Conservation (phyloP, 1,140 invertebrate genomes). For the Sinonovacula constricta region DNA sequence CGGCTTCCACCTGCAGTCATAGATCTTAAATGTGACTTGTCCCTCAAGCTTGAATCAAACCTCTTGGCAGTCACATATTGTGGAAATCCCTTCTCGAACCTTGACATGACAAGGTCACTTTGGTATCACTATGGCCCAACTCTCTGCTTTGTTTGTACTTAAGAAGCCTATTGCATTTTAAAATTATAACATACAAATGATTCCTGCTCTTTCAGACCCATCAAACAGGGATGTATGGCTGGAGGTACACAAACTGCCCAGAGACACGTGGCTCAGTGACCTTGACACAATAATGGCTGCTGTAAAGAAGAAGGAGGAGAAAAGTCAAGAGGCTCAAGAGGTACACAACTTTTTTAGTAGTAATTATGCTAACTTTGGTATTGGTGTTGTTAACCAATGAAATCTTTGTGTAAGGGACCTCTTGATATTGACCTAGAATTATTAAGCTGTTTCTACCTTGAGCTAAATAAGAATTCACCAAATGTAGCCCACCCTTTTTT, state of each 20-base stretch:
- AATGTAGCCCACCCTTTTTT: no score
- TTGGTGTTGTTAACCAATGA: no score
- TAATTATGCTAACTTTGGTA: no score
- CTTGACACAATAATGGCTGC: constrained; percentile 62
- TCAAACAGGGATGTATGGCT: constrained; percentile 67
- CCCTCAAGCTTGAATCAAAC: no score
- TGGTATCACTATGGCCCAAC: background rate
- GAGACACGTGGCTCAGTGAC: constrained; percentile 72
- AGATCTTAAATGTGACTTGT: no score
- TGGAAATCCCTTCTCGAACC: background rate
- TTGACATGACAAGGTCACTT: background rate
- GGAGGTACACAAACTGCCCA: constrained; percentile 69
- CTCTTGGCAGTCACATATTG: background rate
- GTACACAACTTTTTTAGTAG: constrained; percentile 9
- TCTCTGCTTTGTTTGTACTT: background rate
- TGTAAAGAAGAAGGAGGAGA: constrained; percentile 58
- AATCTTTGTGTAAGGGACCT: no score
- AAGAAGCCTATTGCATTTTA: no score
- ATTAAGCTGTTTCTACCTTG: no score
- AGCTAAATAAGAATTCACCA: no score
- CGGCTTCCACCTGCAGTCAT: background rate
- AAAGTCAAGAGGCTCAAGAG: constrained; percentile 33
- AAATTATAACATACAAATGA: no score
- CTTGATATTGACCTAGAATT: no score
- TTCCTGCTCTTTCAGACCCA: constrained; percentile 59